These are phyloP conservation scores for Mythimna impura DNA, from an alignment of 2,888 invertebrate species.

Conservation along the genomic window DNA sequence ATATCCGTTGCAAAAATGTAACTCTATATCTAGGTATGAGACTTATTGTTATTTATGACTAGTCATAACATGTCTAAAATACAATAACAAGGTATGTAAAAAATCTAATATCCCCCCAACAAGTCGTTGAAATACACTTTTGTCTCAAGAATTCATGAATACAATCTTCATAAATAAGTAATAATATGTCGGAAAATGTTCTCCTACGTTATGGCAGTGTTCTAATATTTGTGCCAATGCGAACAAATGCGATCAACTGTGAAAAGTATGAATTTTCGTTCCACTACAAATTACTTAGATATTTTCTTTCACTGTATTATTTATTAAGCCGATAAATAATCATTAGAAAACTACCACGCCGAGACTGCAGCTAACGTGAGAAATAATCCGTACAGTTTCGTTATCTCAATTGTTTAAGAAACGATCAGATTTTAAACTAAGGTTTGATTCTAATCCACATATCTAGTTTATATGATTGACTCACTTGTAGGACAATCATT, in stretches of 20 bases:
- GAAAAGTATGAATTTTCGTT: constrained; percentile 24
- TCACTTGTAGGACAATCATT: background rate
- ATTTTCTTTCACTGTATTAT: background rate
- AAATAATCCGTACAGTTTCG: background rate
- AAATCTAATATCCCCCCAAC: constrained; percentile 60
- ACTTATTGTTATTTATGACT: no score
- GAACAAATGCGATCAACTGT: constrained; percentile 15
- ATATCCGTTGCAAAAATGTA: constrained; percentile 40
- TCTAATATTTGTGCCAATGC: constrained; percentile 41
- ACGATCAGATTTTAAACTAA: background rate
- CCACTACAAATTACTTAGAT: constrained; percentile 2
- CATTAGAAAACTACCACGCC: constrained; percentile 2
- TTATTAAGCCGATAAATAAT: background rate
- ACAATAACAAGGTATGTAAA: constrained; percentile 45
- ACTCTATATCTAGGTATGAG: background rate
- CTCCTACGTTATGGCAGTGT: constrained; percentile 31
- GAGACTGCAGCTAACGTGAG: background rate
- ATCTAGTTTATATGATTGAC: background rate
- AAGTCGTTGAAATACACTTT: constrained; percentile 58
- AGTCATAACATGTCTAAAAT: constrained; percentile 15
- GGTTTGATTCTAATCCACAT: background rate
- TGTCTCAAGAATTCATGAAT: constrained; percentile 68
- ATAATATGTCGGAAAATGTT: constrained; percentile 57
- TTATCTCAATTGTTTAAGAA: background rate
- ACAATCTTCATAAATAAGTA: constrained; percentile 67